Percentiles rank a stretch among this genome's conserved stretches.
Conservation (phyloP, 2,113 vertebrate species). For the Corythornis cristatus region DNA sequence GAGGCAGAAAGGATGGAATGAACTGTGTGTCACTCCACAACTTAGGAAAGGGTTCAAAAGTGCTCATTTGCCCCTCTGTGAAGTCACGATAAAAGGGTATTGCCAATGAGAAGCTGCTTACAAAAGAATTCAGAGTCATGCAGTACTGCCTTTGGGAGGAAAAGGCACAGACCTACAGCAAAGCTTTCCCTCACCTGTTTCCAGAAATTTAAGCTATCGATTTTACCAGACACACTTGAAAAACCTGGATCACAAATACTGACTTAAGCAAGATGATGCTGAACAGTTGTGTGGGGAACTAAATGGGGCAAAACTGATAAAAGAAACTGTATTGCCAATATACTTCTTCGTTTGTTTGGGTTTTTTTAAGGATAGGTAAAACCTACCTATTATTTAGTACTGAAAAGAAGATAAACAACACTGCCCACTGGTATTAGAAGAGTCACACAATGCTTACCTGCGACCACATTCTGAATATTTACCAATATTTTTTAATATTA, state of each 20-base stretch:
- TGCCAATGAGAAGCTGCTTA: background rate
- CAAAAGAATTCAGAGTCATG: background rate
- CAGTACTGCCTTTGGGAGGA: background rate
- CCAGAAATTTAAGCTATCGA: background rate
- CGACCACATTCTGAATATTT: constrained; percentile 99
- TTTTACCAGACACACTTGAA: background rate
- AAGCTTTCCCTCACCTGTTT: background rate
- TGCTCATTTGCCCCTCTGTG: background rate
- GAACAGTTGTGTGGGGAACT: background rate
- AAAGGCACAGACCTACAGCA: background rate
- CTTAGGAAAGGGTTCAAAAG: background rate
- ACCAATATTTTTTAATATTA: constrained; percentile 99
- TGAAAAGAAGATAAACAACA: background rate
- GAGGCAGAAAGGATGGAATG: background rate
- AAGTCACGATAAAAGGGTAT: background rate
- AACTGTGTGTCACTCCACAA: background rate
- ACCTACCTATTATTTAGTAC: background rate
- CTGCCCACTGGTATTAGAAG: background rate
- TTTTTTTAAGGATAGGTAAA: background rate
- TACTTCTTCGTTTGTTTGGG: fast-evolving
- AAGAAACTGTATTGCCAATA: background rate
- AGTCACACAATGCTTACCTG: constrained; percentile 83
- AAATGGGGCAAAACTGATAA: background rate
- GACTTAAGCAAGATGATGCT: background rate
- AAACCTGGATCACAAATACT: background rate